These are phyloP conservation scores for Atherix ibis DNA, from an alignment of 2,888 invertebrate species.

Conservation along the genomic window DNA sequence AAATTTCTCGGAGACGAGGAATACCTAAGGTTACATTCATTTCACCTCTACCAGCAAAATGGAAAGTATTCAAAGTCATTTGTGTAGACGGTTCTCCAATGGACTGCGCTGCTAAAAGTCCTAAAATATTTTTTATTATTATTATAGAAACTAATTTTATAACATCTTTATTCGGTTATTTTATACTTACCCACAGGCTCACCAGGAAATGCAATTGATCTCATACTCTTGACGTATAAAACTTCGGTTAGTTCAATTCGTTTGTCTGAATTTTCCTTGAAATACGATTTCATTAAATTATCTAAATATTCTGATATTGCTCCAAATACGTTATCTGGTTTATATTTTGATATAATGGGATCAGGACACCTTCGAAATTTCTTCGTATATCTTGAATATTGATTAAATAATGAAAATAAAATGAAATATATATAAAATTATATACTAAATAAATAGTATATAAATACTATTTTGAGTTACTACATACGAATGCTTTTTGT, in stretches of 20 bases:
- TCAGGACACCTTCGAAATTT: slow-evolving; percentile 48
- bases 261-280: slow-evolving; percentile 32
- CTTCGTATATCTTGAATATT: slow-evolving; percentile 27
- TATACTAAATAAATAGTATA: too few relatives aligned
- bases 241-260: slow-evolving; percentile 45
- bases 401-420: neutral
- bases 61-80: slow-evolving; percentile 99
- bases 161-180: neutral
- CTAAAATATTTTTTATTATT: slow-evolving; percentile 23
- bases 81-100: slow-evolving; percentile 99
- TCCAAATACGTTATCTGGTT: slow-evolving; percentile 65
- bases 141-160: neutral
- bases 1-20: slow-evolving; percentile 86
- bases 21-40: slow-evolving; percentile 99
- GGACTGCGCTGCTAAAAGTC: slow-evolving; percentile 90
- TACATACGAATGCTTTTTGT: slow-evolving; percentile 34
- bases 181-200: slow-evolving; percentile 57
- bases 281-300: slow-evolving; percentile 44
- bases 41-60: slow-evolving; percentile 98
- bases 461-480: neutral
- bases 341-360: slow-evolving; percentile 51
- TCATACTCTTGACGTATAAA: slow-evolving; percentile 59
- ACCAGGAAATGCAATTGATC: slow-evolving; percentile 70
- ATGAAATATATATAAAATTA: too few relatives aligned
- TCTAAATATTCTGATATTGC: slow-evolving; percentile 71